phyloP scores from a whole-genome alignment of 2,797 vertebrate species.

The Pelochelys cantorii region DNA sequence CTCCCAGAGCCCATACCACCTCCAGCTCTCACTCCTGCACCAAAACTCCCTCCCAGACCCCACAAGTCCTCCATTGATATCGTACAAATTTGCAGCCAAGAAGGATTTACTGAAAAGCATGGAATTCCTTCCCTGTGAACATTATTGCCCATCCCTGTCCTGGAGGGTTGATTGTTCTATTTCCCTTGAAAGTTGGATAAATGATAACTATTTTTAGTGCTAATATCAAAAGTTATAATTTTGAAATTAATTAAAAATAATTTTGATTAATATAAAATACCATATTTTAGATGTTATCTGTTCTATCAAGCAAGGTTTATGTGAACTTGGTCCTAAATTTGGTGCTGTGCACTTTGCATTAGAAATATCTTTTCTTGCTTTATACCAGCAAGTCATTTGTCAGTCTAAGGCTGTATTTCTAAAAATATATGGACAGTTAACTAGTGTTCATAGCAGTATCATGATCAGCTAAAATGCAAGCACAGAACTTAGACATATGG shows the following conservation, averaged over 20 bases:
- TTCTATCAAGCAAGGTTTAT: not conserved
- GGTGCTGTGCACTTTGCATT: not conserved
- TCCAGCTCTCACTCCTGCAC: no score
- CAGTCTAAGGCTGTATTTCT: not conserved
- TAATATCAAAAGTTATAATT: not conserved
- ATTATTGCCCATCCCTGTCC: accelerated
- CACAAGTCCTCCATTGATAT: no score
- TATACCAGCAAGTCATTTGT: not conserved
- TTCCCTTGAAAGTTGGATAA: not conserved
- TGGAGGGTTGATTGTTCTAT: accelerated
- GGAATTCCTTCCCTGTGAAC: no score
- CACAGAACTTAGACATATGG: not conserved
- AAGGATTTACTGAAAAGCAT: no score
- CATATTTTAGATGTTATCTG: not conserved
- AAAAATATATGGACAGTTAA: not conserved
- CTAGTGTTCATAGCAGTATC: not conserved
- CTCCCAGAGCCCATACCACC: no score
- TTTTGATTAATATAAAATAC: not conserved
- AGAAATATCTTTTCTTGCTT: conserved; percentile 8
- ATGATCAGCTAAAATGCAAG: not conserved
- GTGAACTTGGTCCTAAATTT: not conserved
- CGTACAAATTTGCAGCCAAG: no score
- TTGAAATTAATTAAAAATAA: not conserved
- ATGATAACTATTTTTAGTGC: not conserved
- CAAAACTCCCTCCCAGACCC: no score